Conservation (phyloP, 2,797 vertebrate genomes). For the Cirrhinus mrigala region DNA sequence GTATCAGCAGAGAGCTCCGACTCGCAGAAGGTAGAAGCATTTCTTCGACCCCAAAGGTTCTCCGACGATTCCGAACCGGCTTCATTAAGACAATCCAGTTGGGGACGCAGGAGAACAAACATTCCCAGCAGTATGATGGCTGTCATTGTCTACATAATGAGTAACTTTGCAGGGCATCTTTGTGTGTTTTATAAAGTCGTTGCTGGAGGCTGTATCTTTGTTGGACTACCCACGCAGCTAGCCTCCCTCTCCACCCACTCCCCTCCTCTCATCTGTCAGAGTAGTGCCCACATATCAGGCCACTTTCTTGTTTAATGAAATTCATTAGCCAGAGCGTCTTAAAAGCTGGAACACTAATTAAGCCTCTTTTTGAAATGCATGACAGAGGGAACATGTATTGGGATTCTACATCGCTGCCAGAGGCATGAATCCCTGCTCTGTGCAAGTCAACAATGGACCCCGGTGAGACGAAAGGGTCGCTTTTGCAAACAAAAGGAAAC, state of each 20-base stretch:
- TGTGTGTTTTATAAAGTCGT: conserved; percentile 53
- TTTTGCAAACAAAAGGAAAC: conserved; percentile 24
- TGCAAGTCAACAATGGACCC: conserved; percentile 17
- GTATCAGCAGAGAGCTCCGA: conserved; percentile 38
- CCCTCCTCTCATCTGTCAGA: conserved; percentile 48
- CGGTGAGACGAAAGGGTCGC: not conserved
- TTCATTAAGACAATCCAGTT: conserved; percentile 24
- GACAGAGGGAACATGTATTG: conserved; percentile 51
- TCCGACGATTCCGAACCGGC: not conserved
- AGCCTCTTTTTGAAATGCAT: conserved; percentile 54
- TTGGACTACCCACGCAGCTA: conserved; percentile 39
- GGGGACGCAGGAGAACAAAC: not conserved
- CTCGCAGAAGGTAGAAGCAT: conserved; percentile 2
- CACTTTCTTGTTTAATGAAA: conserved; percentile 60
- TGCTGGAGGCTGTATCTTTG: conserved; percentile 50
- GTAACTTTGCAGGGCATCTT: conserved; percentile 32
- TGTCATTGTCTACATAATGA: conserved; percentile 50
- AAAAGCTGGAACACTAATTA: conserved; percentile 59
- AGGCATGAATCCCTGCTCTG: conserved; percentile 19
- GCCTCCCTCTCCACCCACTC: conserved; percentile 37
- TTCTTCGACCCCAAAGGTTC: conserved; percentile 13
- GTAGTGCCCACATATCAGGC: conserved; percentile 43
- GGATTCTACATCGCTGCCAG: conserved; percentile 33
- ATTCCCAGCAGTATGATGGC: conserved; percentile 25
- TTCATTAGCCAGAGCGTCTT: conserved; percentile 58